A percentile compares a stretch with the other conserved stretches of the same genome.
These are phyloP conservation scores for Operophtera brumata DNA, from an alignment of 2,888 invertebrate genomes.

Conservation along the genomic window DNA sequence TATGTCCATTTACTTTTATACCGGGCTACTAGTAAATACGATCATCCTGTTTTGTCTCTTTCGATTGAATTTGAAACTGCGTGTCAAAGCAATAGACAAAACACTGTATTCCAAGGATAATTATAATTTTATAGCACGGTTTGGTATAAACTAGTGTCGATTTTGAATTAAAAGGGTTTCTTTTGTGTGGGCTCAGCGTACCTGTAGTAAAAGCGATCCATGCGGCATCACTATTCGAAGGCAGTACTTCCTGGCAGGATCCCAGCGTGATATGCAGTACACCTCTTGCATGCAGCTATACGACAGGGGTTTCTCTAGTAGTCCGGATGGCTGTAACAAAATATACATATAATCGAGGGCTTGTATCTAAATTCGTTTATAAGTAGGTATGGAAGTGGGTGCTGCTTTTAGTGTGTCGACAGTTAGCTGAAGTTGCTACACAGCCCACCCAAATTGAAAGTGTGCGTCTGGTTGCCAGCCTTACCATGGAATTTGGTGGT, in stretches of 20 bases:
- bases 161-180: too few species aligned
- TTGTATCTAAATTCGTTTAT: not conserved
- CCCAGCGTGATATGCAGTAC: conserved; percentile 88
- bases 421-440: not conserved
- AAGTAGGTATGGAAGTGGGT: not conserved
- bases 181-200: conserved; percentile 40
- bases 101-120: too few species aligned
- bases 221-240: conserved; percentile 87
- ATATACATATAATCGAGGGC: not conserved
- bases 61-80: too few species aligned
- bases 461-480: too few species aligned
- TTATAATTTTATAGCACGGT: too few species aligned
- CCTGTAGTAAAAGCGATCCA: conserved; percentile 87
- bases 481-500: too few species aligned
- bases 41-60: too few species aligned
- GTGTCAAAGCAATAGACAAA: too few species aligned
- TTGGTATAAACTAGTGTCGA: too few species aligned
- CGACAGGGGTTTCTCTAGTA: conserved; percentile 84
- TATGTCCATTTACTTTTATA: too few species aligned
- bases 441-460: not conserved
- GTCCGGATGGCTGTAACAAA: conserved; percentile 78
- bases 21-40: too few species aligned
- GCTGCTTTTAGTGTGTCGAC: not conserved
- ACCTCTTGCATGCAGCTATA: conserved; percentile 89
- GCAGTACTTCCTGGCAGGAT: conserved; percentile 89